Conservation (phyloP, 64 coral and sea anemone species). For the Acropora tenuis region DNA sequence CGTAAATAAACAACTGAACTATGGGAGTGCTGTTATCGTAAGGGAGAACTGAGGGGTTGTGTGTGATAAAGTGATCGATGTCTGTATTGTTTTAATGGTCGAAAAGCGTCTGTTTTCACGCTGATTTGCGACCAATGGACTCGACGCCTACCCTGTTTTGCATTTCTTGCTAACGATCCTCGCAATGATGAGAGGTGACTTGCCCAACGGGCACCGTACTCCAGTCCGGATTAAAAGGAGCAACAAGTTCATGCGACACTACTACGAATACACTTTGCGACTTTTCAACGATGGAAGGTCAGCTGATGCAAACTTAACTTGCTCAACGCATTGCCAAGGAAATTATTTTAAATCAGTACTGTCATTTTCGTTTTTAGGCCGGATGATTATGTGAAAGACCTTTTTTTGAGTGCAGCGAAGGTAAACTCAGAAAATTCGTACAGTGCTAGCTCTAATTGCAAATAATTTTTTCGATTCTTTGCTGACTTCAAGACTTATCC, state of each 20-base stretch:
- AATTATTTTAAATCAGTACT: not conserved
- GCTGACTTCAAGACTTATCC: not conserved
- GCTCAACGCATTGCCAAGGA: too few species aligned
- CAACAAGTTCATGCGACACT: conserved; percentile 72
- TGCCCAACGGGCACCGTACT: not conserved
- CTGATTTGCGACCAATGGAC: conserved; percentile 35
- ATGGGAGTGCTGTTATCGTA: conserved; percentile 49
- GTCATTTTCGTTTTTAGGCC: conserved; percentile 28
- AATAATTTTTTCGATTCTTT: not conserved
- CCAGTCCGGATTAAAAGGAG: conserved; percentile 17
- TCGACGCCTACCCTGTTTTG: not conserved
- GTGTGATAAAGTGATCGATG: not conserved
- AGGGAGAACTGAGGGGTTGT: conserved; percentile 13
- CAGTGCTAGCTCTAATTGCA: not conserved
- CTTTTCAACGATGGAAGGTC: conserved; percentile 78
- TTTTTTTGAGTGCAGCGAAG: conserved; percentile 86
- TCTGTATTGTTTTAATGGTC: not conserved
- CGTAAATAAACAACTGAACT: conserved; percentile 64
- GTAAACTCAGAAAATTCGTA: conserved; percentile 20
- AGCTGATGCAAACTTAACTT: not conserved
- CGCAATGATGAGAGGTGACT: conserved; percentile 77
- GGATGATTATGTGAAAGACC: conserved; percentile 72
- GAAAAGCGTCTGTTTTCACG: conserved; percentile 9
- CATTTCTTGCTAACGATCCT: conserved; percentile 7
- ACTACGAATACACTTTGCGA: conserved; percentile 70